Conservation (phyloP, 1,140 invertebrate genomes). For the Bombus terrestris region DNA sequence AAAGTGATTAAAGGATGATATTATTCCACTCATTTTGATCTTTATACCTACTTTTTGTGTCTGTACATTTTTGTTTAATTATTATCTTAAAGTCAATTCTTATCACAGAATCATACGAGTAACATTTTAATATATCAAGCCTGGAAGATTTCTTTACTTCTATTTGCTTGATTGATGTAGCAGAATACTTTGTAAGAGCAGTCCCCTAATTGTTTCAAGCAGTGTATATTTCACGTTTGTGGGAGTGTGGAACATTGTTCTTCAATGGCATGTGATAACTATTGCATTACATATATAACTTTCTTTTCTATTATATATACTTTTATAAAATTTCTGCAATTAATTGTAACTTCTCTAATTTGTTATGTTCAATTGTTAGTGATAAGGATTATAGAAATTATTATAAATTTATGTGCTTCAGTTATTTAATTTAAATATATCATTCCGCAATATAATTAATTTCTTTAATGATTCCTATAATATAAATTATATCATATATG, state of each 20-base stretch:
- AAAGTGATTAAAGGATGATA: background rate
- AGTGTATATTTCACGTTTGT: background rate
- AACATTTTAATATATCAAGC: background rate
- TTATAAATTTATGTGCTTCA: conserved; percentile 15
- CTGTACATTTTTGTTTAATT: background rate
- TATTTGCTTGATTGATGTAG: background rate
- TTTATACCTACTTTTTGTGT: background rate
- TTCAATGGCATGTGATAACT: conserved; percentile 14
- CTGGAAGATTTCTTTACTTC: background rate
- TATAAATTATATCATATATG: background rate
- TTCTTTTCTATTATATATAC: conserved; percentile 19
- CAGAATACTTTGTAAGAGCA: background rate
- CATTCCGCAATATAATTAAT: conserved; percentile 12
- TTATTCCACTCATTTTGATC: background rate
- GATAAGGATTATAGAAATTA: background rate
- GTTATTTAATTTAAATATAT: conserved; percentile 25
- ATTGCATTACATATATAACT: background rate
- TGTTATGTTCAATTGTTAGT: background rate
- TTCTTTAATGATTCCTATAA: background rate
- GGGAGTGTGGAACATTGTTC: background rate
- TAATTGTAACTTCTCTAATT: conserved; percentile 7
- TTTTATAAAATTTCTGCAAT: conserved; percentile 33
- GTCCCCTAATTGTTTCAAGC: background rate
- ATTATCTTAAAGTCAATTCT: no score
- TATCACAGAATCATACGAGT: background rate